Conservation (phyloP, 2,888 invertebrate species). For the Pherbina coryleti region DNA sequence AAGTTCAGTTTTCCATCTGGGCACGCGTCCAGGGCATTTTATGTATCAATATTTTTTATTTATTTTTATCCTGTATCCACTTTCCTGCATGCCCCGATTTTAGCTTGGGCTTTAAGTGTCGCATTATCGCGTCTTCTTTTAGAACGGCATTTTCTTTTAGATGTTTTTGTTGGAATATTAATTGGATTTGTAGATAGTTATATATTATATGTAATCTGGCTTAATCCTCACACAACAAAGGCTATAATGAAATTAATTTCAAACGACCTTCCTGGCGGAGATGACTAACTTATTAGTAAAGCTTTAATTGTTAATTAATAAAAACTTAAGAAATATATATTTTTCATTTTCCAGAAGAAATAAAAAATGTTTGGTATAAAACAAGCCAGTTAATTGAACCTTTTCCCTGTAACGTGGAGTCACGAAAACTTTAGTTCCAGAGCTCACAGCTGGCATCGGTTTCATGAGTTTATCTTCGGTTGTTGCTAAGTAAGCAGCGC, state of each 20-base stretch:
- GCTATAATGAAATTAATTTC: not conserved
- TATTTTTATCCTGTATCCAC: conserved; percentile 75
- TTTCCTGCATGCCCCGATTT: conserved; percentile 75
- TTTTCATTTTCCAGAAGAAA: no score
- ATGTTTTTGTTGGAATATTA: conserved; percentile 81
- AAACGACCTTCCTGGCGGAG: not conserved
- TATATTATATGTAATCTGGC: conserved; percentile 24
- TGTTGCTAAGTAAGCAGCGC: no score
- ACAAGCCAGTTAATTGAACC: no score
- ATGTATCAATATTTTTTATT: conserved; percentile 81
- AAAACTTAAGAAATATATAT: no score
- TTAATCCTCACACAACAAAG: not conserved
- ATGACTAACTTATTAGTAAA: no score
- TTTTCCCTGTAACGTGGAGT: no score
- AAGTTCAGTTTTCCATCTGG: conserved; percentile 95
- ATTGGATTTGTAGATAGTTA: conserved; percentile 73
- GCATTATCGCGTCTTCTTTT: conserved; percentile 84
- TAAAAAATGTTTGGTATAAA: no score
- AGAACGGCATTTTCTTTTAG: conserved; percentile 88
- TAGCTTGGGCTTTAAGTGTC: conserved; percentile 82
- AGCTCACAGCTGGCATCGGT: no score
- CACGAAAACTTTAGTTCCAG: no score
- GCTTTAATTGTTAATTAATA: no score
- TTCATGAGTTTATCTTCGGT: no score
- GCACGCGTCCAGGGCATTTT: conserved; percentile 87